A percentile compares a stretch with the other conserved stretches of the same genome.
These are phyloP conservation scores for Aromia moschata DNA, from an alignment of 2,888 invertebrate species.

Conservation along the genomic window DNA sequence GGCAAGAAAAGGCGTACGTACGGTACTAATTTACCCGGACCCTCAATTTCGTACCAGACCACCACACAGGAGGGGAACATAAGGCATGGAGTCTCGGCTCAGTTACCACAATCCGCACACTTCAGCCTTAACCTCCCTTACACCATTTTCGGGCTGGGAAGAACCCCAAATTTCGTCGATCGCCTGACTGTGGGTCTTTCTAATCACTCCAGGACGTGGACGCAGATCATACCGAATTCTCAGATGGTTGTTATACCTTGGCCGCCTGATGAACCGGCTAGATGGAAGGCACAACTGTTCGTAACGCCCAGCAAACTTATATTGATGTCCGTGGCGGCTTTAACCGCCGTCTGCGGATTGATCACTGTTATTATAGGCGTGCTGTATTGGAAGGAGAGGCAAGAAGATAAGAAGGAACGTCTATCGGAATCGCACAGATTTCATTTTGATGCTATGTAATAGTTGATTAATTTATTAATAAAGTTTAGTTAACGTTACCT, in stretches of 20 bases:
- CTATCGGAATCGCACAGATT: constrained; percentile 84
- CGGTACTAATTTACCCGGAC: constrained; percentile 93
- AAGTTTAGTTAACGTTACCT: not conserved
- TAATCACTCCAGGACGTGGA: constrained; percentile 79
- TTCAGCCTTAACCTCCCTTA: constrained; percentile 94
- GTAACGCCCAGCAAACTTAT: constrained; percentile 95
- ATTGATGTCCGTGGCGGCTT: constrained; percentile 87
- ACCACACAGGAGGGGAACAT: constrained; percentile 87
- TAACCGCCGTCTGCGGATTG: constrained; percentile 86
- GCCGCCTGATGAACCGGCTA: constrained; percentile 77
- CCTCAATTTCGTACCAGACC: constrained; percentile 66
- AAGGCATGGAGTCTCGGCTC: constrained; percentile 84
- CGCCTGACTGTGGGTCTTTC: constrained; percentile 82
- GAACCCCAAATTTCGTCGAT: constrained; percentile 98
- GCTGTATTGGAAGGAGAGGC: constrained; percentile 89
- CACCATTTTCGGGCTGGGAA: constrained; percentile 95
- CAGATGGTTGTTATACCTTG: constrained; percentile 95
- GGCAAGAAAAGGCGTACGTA: constrained; percentile 82
- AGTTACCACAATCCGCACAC: constrained; percentile 91
- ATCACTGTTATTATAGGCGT: constrained; percentile 86
- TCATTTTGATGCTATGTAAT: constrained; percentile 87
- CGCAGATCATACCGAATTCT: constrained; percentile 96
- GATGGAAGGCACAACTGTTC: constrained; percentile 92
- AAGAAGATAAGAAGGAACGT: constrained; percentile 81
- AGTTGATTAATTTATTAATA: constrained; percentile 10